Evolutionary conservation across 2,113 vertebrate species (phyloP), one percentile per base, ranked within the genome.

Genomic region (Salminus brasiliensis): DNA sequence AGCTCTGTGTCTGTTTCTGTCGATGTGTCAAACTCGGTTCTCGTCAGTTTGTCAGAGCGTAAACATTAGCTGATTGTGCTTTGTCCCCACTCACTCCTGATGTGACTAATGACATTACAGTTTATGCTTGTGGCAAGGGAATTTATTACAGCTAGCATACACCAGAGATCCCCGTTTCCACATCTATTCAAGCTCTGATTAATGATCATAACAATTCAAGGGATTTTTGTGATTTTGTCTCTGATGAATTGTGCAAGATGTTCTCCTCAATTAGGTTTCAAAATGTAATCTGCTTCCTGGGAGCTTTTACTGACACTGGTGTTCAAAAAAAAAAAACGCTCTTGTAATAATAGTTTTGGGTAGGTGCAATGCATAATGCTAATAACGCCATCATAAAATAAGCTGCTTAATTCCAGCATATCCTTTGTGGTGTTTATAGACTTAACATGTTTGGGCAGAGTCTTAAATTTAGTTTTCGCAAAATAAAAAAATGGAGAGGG

Each of bases 51-150:
- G 62, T 23, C 34, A 66, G 34, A 5, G 62, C 23, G 34, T 66
- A 66, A 66, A 66, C 62, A 66, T 66, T 39, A 39, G 32, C 62
- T 66, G 62, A 66, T 66, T 66, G 62, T 36, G 18, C 21, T 11
- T 34, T 66, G 18, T 66, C 62, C 62, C 62, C 34, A 66, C 34
- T 23, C 34, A 10, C 36, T 66, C 5, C 62, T 66, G 30, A 39
- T 66, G 32, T 66, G 21, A 39, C 29, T 66, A 66, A 66, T 66
- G 62, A 66, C 23, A 39, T 66, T 39, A 23, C n/a, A 66, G 62
- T 66, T 66, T 66, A 66, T 23, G 34, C 62, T 39, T 36, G 36
- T 65, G 62, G 60, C 60, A 32, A 63, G 16, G 62, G 36, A 36
- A 39, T 66, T n/a, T 66, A 39, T 32, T 66, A 15, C n/a, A 66